Evolutionary conservation across 2,113 vertebrate genomes (phyloP).

Genomic region (Prunella himalayana): DNA sequence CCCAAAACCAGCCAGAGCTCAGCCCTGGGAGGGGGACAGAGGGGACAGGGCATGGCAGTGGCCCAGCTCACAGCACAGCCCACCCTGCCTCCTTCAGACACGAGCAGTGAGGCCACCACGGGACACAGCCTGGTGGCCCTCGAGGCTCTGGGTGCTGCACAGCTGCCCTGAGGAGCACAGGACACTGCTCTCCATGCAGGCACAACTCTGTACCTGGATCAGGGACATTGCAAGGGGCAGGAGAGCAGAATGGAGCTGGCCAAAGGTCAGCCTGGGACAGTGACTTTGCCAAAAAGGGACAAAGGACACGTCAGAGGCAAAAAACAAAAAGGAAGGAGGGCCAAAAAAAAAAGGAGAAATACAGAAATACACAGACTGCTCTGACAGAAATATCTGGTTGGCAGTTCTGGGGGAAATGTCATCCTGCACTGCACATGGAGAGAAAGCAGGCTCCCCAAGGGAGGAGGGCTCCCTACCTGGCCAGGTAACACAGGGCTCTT

Average conservation of each 20-base stretch:
- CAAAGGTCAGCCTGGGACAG: slow-evolving; percentile 5
- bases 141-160: neutral
- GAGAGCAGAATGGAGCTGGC: neutral
- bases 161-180: accelerated
- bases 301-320: neutral
- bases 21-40: neutral
- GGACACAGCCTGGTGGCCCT: neutral
- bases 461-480: neutral
- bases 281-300: neutral
- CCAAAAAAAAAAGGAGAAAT: neutral
- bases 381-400: neutral
- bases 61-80: neutral
- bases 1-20: neutral
- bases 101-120: accelerated
- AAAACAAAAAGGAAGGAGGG: neutral
- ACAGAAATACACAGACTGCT: neutral
- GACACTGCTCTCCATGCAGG: neutral
- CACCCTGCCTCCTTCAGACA: neutral
- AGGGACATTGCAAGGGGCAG: neutral
- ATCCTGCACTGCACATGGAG: neutral
- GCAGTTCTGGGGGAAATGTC: neutral
- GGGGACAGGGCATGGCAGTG: neutral
- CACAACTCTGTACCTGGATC: accelerated
- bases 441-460: neutral
- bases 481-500: neutral